Evolutionary conservation across 1,140 invertebrate genomes (phyloP), one percentile per base, ranked within the genome.

Genomic region (Asobara japonica): DNA sequence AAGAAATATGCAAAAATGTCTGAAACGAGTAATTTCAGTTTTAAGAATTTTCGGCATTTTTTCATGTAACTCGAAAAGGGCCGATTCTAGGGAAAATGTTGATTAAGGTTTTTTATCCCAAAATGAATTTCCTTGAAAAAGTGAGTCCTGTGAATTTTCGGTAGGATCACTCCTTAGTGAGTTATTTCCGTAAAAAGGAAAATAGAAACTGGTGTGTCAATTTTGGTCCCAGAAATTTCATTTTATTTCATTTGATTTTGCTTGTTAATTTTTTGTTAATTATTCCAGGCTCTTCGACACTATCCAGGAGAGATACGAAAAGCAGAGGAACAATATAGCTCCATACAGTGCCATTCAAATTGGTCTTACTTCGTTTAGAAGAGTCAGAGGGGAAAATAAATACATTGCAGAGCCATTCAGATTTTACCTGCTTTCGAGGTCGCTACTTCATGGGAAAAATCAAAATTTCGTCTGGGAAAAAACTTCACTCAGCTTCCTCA

Each of bases 281-380:
- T n/a, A n/a, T 90, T 91, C 75, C 84, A 94, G 93, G 77, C 84
- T 94, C 65, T 94, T 95, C 87, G 92, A 95, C 79, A 88, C 89
- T 2, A 85, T 88, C 36, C 77, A 88, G 75, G 89, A 91, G 18
- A 85, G 93, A 48, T 95, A 94, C 80, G 56, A 79, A 22, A 90
- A 90, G 78, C 80, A 92, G 1, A 90, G 88, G 66, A 80, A 80
- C 69, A 89, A 88, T 82, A 88, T 91, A 4, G 80, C 89, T 48
- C 84, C 89, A 18, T 91, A 91, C 76, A 85, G 91, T 69, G 90
- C 90, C 72, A 84, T 91, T 20, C 91, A 93, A 87, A 82, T 91
- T 69, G 92, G 92, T 0, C 77, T 93, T 8, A 90, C 90, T 10
- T 83, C 90, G 38, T 93, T 92, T 79, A 83, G 83, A n/a, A 90